phyloP scores from a whole-genome alignment of 2,113 vertebrate species.

The Mystacornis crossleyi region DNA sequence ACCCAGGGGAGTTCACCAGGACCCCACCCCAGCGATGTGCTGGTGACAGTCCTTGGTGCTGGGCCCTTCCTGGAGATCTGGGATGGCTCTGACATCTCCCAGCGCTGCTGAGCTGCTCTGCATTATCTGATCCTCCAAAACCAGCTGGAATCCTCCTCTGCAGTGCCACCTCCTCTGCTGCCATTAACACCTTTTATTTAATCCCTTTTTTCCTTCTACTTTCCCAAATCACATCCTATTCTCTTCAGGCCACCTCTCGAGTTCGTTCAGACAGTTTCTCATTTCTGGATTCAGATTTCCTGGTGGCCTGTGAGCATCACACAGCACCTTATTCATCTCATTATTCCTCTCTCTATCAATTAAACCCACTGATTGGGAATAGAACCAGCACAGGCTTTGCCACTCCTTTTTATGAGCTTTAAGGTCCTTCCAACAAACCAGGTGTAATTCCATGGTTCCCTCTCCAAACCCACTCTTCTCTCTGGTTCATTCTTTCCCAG shows the following conservation, averaged over 20 bases:
- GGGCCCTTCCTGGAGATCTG: neutral
- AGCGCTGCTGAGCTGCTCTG: neutral
- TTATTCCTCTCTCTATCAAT: neutral
- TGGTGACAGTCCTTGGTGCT: rapidly evolving
- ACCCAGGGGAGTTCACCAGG: neutral
- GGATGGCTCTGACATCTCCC: neutral
- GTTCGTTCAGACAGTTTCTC: neutral
- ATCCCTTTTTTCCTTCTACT: neutral
- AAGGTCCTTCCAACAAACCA: neutral
- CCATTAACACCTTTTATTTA: neutral
- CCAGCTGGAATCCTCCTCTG: neutral
- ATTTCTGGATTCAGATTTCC: rapidly evolving
- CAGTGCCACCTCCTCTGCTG: neutral
- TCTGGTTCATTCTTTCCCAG: neutral
- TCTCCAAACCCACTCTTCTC: neutral
- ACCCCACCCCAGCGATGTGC: neutral
- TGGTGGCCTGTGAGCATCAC: neutral
- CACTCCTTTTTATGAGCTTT: neutral
- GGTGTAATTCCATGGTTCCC: neutral
- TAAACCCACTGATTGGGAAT: rapidly evolving
- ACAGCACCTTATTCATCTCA: rapidly evolving
- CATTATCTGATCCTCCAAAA: rapidly evolving
- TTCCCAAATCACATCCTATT: neutral
- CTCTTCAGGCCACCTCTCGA: neutral
- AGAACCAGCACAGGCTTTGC: neutral